A percentile compares a stretch with the other conserved stretches of the same genome.
phyloP scores from a whole-genome alignment of 2,888 invertebrate genomes.

The Cheilosia scutellata region DNA sequence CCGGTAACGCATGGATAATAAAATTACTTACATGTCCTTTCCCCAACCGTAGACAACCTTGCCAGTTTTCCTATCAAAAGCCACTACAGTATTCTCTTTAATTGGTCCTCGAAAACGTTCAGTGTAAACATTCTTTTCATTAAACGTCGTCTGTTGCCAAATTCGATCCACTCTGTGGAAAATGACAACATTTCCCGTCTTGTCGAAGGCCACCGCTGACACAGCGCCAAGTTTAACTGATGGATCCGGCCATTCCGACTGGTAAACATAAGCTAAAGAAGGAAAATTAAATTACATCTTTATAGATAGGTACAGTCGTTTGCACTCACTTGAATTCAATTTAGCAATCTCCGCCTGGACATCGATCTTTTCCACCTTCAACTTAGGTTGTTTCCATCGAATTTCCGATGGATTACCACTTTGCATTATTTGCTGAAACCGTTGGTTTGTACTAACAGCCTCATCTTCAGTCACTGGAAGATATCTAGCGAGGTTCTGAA shows the following conservation, averaged over 20 bases:
- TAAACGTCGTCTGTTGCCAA: constrained; percentile 88
- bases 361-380: constrained; percentile 79
- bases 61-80: constrained; percentile 87
- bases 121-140: constrained; percentile 85
- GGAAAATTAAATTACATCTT: not conserved
- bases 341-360: constrained; percentile 82
- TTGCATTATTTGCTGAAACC: constrained; percentile 82
- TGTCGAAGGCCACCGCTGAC: constrained; percentile 91
- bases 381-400: constrained; percentile 80
- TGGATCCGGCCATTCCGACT: constrained; percentile 86
- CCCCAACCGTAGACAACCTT: constrained; percentile 88
- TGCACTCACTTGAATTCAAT: constrained; percentile 81
- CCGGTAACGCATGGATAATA: not conserved
- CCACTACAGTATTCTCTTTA: constrained; percentile 87
- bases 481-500: constrained; percentile 78
- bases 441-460: constrained; percentile 78
- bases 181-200: constrained; percentile 89
- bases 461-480: constrained; percentile 78
- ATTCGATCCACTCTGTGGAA: constrained; percentile 91
- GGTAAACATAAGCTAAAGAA: constrained; percentile 85
- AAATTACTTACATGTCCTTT: constrained; percentile 86
- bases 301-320: not conserved
- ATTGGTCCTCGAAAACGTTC: constrained; percentile 87
- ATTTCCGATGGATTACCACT: constrained; percentile 79
- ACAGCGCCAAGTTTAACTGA: constrained; percentile 89